A percentile compares a stretch with the other conserved stretches of the same genome.
Evolutionary conservation across 2,888 invertebrate species (phyloP).

Genomic region (Helleia helle): DNA sequence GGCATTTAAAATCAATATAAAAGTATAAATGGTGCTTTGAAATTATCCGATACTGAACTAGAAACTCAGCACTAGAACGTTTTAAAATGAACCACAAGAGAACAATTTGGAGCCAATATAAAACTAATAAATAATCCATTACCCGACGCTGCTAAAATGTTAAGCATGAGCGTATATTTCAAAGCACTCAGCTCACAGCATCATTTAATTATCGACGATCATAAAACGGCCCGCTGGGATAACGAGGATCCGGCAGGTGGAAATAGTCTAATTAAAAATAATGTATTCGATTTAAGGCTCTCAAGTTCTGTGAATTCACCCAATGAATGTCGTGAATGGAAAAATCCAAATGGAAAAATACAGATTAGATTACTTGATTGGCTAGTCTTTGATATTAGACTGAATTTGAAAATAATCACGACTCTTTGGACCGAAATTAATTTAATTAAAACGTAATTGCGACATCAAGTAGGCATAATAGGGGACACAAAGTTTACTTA

Average conservation of each 20-base stretch:
- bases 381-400: too few species aligned
- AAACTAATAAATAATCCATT: not conserved
- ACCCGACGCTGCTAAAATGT: not conserved
- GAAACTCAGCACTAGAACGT: too few species aligned
- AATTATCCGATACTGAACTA: too few species aligned
- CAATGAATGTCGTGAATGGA: not conserved
- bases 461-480: too few species aligned
- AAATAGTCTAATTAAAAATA: not conserved
- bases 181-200: slow-evolving; percentile 11
- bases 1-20: too few species aligned
- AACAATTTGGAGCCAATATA: not conserved
- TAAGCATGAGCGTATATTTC: slow-evolving; percentile 1
- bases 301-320: not conserved
- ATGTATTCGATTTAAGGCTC: not conserved
- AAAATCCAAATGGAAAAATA: too few species aligned
- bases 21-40: too few species aligned
- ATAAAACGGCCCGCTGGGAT: slow-evolving; percentile 15
- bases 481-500: not conserved
- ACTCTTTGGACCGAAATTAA: too few species aligned
- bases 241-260: slow-evolving; percentile 8
- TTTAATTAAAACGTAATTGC: too few species aligned
- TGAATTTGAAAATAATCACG: too few species aligned
- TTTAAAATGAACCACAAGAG: too few species aligned
- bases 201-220: slow-evolving; percentile 20
- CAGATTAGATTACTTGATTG: too few species aligned